phyloP scores from a whole-genome alignment of 2,797 vertebrate genomes.

The Pseudopleuronectes americanus region DNA sequence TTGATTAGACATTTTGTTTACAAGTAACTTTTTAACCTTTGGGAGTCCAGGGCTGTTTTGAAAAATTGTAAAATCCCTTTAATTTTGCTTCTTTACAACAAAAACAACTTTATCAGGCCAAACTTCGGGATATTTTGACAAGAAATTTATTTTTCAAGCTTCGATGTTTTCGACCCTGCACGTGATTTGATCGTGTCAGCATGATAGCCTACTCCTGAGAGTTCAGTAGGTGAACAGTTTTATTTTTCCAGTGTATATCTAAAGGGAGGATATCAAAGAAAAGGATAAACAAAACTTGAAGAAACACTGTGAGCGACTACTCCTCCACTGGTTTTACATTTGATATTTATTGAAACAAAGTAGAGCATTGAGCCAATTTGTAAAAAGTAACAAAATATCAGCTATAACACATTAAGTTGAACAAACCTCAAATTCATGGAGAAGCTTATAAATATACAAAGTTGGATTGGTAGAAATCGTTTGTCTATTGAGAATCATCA shows the following conservation, averaged over 20 bases:
- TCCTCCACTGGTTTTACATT: conserved; percentile 76
- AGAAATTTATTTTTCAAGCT: no score
- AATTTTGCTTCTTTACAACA: no score
- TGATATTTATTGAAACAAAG: conserved; percentile 87
- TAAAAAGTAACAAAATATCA: conserved; percentile 83
- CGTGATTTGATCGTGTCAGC: no score
- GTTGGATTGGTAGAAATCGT: conserved; percentile 74
- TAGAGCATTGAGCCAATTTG: conserved; percentile 81
- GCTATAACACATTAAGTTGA: conserved; percentile 79
- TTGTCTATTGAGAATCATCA: conserved; percentile 69
- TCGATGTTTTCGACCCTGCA: no score
- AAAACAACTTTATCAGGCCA: no score
- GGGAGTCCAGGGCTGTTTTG: no score
- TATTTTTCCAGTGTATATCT: neutral
- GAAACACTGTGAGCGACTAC: conserved; percentile 49
- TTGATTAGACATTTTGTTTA: no score
- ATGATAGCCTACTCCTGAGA: no score
- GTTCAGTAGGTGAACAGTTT: neutral
- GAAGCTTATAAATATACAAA: conserved; percentile 87
- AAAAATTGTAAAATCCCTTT: no score
- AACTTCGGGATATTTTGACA: no score
- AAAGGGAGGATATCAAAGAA: neutral
- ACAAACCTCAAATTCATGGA: conserved; percentile 81
- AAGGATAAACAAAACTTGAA: conserved; percentile 25
- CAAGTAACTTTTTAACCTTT: no score